Conservation (phyloP, 2,113 vertebrate species). For the Nibea albiflora region DNA sequence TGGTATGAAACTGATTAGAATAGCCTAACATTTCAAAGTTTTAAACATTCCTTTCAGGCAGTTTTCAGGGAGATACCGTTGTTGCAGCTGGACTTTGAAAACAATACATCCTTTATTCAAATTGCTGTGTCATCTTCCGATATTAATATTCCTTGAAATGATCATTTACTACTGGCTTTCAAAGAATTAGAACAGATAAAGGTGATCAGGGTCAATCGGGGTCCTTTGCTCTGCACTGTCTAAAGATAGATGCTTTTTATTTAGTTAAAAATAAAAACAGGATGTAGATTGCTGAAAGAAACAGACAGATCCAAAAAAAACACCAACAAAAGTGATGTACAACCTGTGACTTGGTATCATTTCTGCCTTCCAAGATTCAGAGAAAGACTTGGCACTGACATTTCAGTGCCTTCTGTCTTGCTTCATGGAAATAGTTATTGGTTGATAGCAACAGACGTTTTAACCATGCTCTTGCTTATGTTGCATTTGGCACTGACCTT, state of each 20-base stretch:
- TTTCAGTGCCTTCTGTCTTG: background rate
- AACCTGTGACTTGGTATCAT: background rate
- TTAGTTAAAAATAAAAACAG: background rate
- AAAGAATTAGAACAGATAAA: slow-evolving; percentile 2
- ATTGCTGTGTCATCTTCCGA: slow-evolving; percentile 48
- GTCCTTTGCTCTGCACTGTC: background rate
- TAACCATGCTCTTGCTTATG: background rate
- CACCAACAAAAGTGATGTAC: background rate
- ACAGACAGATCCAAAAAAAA: background rate
- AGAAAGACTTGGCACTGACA: background rate
- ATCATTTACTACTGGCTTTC: background rate
- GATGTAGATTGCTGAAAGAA: background rate
- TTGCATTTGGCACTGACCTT: slow-evolving; percentile 23
- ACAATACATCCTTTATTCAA: slow-evolving; percentile 66
- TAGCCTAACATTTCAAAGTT: slow-evolving; percentile 31
- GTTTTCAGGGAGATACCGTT: background rate
- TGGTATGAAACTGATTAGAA: slow-evolving; percentile 36
- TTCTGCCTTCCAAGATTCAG: slow-evolving; percentile 21
- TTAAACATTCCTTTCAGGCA: slow-evolving; percentile 39
- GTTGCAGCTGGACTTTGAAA: slow-evolving; percentile 67
- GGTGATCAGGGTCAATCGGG: background rate
- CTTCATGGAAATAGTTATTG: background rate
- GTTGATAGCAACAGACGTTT: background rate
- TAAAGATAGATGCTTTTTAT: background rate
- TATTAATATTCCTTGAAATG: slow-evolving; percentile 46